phyloP scores from a whole-genome alignment of 2,888 invertebrate species.

The Leptodirus hochenwartii region DNA sequence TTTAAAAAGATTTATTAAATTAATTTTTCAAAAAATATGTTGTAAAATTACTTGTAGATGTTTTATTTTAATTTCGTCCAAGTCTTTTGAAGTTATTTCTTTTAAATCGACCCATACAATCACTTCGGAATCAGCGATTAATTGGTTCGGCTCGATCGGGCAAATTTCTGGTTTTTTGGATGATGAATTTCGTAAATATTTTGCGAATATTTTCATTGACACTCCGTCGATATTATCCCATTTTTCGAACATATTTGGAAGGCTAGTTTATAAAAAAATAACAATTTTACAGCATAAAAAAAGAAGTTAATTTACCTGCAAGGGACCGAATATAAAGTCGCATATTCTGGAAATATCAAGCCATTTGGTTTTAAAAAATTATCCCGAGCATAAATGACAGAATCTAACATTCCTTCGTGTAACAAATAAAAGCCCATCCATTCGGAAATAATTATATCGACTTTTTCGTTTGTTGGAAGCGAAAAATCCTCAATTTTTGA shows the following conservation, averaged over 20 bases:
- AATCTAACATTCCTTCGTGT: constrained; percentile 91
- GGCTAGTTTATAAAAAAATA: constrained; percentile 24
- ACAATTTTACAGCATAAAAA: neutral
- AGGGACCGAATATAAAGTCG: constrained; percentile 44
- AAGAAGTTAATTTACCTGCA: constrained; percentile 24
- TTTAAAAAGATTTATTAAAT: too few species aligned
- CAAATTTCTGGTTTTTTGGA: constrained; percentile 48
- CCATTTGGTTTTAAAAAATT: constrained; percentile 57
- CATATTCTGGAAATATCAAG: constrained; percentile 55
- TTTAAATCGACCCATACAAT: constrained; percentile 50
- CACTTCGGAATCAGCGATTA: constrained; percentile 45
- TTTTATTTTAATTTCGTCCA: constrained; percentile 38
- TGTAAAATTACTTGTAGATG: too few species aligned
- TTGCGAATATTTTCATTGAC: constrained; percentile 48
- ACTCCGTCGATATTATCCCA: constrained; percentile 73
- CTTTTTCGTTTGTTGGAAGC: constrained; percentile 43
- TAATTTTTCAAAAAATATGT: constrained; percentile 42
- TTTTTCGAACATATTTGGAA: constrained; percentile 45
- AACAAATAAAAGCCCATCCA: constrained; percentile 97
- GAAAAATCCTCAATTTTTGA: constrained; percentile 58
- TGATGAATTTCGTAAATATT: constrained; percentile 41
- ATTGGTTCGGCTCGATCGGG: constrained; percentile 32
- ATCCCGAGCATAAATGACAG: constrained; percentile 67
- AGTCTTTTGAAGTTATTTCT: constrained; percentile 37
- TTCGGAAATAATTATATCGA: constrained; percentile 85